Evolutionary conservation across 2,888 invertebrate species (phyloP).

Genomic region (Cephus pulcher): DNA sequence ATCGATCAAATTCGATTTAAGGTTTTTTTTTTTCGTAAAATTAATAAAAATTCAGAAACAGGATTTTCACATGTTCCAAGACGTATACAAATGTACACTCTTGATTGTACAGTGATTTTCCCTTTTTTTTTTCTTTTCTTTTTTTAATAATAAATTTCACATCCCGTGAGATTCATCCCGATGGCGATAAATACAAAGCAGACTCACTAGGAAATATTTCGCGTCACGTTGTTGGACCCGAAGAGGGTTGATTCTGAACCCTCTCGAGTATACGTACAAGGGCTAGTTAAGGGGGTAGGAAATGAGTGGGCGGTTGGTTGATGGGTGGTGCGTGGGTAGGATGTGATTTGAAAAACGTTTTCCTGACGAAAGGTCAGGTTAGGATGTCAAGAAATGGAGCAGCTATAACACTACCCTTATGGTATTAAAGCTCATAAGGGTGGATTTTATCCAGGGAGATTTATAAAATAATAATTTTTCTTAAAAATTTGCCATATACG

Average conservation of each 20-base stretch:
- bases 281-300: neutral
- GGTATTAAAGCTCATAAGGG: neutral
- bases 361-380: neutral
- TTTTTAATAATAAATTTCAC: neutral
- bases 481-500: accelerated
- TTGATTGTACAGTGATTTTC: neutral
- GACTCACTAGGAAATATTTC: neutral
- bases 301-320: neutral
- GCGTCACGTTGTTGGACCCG: neutral
- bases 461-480: neutral
- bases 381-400: neutral
- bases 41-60: neutral
- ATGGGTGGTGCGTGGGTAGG: neutral
- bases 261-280: neutral
- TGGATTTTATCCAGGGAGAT: neutral
- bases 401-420: neutral
- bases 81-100: neutral
- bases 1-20: neutral
- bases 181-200: neutral
- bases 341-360: neutral
- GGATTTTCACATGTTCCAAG: too few species aligned
- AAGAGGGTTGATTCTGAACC: neutral
- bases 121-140: neutral
- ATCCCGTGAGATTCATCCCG: neutral
- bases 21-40: neutral